Percentiles rank a stretch among this genome's conserved stretches.
Evolutionary conservation across 1,140 invertebrate species (phyloP).

Genomic region (Aleiodes sp.): DNA sequence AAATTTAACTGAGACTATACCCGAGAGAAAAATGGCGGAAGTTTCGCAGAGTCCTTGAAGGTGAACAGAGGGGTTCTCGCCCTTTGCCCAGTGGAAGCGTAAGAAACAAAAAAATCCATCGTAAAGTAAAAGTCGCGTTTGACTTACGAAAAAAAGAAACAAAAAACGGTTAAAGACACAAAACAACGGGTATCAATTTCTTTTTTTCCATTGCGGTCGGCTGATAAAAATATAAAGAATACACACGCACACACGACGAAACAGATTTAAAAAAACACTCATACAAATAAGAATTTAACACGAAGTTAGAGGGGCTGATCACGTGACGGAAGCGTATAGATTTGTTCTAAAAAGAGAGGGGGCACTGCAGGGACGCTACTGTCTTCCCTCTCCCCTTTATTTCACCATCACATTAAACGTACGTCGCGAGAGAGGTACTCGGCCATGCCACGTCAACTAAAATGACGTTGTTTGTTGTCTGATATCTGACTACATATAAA

Average conservation of each 20-base stretch:
- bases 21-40: background rate
- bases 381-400: background rate
- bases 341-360: background rate
- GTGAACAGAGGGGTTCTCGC: background rate
- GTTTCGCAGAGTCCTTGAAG: background rate
- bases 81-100: slow-evolving; percentile 14
- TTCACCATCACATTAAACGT: slow-evolving; percentile 22
- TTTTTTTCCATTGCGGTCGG: background rate
- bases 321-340: slow-evolving; percentile 16
- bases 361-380: background rate
- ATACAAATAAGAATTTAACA: background rate
- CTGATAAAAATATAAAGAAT: background rate
- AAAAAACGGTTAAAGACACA: background rate
- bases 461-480: slow-evolving; percentile 38
- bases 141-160: no score
- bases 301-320: slow-evolving; percentile 1
- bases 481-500: background rate
- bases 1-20: background rate
- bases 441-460: slow-evolving; percentile 39
- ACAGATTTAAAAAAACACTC: slow-evolving; percentile 16
- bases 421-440: slow-evolving; percentile 23
- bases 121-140: background rate
- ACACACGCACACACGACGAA: background rate
- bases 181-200: background rate
- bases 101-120: slow-evolving; percentile 1